Conservation (phyloP, 1,140 invertebrate genomes). For the Saxidomus purpurata region DNA sequence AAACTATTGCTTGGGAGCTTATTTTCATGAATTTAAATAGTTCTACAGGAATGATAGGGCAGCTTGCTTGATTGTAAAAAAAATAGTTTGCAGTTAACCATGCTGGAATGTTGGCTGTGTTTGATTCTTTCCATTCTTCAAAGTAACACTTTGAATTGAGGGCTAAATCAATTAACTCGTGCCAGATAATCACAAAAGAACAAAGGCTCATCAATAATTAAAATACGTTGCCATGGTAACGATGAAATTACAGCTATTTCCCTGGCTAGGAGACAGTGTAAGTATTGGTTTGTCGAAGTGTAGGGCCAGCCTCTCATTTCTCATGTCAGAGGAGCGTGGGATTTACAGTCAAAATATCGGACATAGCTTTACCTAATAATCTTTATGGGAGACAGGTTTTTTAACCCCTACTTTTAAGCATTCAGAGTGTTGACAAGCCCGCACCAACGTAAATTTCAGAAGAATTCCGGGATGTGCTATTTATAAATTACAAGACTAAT, state of each 20-base stretch:
- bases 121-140: constrained; percentile 14
- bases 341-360: constrained; percentile 9
- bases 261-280: constrained; percentile 16
- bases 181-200: constrained; percentile 49
- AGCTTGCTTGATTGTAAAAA: constrained; percentile 25
- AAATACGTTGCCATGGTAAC: constrained; percentile 44
- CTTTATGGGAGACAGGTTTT: background rate
- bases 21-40: no score
- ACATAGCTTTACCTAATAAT: background rate
- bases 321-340: constrained; percentile 3
- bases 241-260: constrained; percentile 46
- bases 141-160: constrained; percentile 31
- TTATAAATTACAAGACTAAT: no score
- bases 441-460: no score
- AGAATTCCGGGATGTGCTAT: no score
- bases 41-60: no score
- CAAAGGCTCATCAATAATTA: constrained; percentile 48
- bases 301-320: background rate
- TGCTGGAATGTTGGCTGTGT: background rate
- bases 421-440: no score
- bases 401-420: background rate
- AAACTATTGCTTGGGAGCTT: no score
- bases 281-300: constrained; percentile 33
- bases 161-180: constrained; percentile 42
- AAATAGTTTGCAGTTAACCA: background rate